These are phyloP conservation scores for Endomychus coccineus DNA, from an alignment of 2,888 invertebrate species.

Conservation along the genomic window DNA sequence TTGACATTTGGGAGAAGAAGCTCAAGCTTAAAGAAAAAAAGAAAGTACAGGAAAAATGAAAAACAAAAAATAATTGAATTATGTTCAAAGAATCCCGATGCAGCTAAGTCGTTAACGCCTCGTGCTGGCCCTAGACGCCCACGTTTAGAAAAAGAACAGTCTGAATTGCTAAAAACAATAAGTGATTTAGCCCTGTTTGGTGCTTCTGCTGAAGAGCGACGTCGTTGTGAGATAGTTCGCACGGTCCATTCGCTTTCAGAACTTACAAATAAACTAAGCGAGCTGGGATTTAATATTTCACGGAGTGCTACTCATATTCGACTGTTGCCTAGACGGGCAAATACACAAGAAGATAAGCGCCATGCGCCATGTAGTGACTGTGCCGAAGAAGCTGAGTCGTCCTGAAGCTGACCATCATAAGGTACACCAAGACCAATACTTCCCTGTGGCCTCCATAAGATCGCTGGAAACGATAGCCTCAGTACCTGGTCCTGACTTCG, in stretches of 20 bases:
- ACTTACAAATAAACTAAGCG: slow-evolving; percentile 15
- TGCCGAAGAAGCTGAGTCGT: slow-evolving; percentile 19
- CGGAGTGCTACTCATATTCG: slow-evolving; percentile 22
- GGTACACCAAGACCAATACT: slow-evolving; percentile 27
- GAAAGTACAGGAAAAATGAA: not conserved
- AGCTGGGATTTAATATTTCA: slow-evolving; percentile 12
- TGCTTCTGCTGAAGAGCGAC: slow-evolving; percentile 13
- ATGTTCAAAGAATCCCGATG: slow-evolving; percentile 15
- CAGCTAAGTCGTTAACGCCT: slow-evolving; percentile 10
- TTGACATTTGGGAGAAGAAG: not conserved
- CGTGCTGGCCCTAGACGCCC: slow-evolving; percentile 16
- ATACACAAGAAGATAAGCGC: slow-evolving; percentile 22
- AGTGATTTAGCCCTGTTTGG: slow-evolving; percentile 25
- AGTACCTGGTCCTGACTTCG: slow-evolving; percentile 10
- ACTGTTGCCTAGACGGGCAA: slow-evolving; percentile 12
- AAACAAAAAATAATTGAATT: slow-evolving; percentile 1
- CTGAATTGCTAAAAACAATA: slow-evolving; percentile 25
- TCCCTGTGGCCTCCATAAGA: slow-evolving; percentile 27
- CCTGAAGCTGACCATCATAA: slow-evolving; percentile 20
- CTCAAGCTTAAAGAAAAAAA: not conserved
- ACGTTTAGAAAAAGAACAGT: slow-evolving; percentile 21
- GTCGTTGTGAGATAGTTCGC: slow-evolving; percentile 18
- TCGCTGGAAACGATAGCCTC: slow-evolving; percentile 24
- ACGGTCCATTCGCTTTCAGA: slow-evolving; percentile 17
- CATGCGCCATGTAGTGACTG: slow-evolving; percentile 5